Evolutionary conservation across 1,140 invertebrate species (phyloP).

Genomic region (Steinernema khuongi): DNA sequence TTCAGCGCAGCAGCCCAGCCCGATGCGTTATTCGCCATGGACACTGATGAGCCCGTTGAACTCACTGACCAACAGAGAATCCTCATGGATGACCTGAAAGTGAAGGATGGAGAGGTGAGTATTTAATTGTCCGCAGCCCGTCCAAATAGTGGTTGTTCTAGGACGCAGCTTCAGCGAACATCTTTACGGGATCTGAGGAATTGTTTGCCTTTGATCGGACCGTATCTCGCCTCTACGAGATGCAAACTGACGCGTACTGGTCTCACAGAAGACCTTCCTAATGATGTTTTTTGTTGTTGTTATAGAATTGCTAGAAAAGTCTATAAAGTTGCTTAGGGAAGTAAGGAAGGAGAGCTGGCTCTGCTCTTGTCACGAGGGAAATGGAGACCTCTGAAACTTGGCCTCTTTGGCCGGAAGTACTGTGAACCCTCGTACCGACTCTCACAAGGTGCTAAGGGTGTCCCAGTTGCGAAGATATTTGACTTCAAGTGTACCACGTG

Average conservation of each 20-base stretch:
- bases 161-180: conserved; percentile 70
- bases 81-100: conserved; percentile 87
- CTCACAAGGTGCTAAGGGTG: too few relatives aligned
- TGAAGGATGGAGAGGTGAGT: conserved; percentile 62
- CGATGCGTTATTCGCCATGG: conserved; percentile 70
- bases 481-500: too few relatives aligned
- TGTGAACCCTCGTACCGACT: too few relatives aligned
- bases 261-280: conserved; percentile 36
- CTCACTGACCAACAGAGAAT: conserved; percentile 72
- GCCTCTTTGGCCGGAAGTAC: too few relatives aligned
- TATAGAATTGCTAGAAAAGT: neutral
- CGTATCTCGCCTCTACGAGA: conserved; percentile 82
- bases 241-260: conserved; percentile 91
- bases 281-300: conserved; percentile 18
- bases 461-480: too few relatives aligned
- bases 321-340: neutral
- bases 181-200: conserved; percentile 95
- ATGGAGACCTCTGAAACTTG: too few relatives aligned
- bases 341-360: neutral
- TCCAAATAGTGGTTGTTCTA: conserved; percentile 57
- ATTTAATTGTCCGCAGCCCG: conserved; percentile 22
- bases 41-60: conserved; percentile 60
- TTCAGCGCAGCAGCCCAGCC: conserved; percentile 73
- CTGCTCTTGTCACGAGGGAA: too few relatives aligned
- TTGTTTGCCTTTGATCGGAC: conserved; percentile 91